A percentile compares a stretch with the other conserved stretches of the same genome.
Conservation (phyloP, 2,888 invertebrate genomes). For the Ptilodon capucinus region DNA sequence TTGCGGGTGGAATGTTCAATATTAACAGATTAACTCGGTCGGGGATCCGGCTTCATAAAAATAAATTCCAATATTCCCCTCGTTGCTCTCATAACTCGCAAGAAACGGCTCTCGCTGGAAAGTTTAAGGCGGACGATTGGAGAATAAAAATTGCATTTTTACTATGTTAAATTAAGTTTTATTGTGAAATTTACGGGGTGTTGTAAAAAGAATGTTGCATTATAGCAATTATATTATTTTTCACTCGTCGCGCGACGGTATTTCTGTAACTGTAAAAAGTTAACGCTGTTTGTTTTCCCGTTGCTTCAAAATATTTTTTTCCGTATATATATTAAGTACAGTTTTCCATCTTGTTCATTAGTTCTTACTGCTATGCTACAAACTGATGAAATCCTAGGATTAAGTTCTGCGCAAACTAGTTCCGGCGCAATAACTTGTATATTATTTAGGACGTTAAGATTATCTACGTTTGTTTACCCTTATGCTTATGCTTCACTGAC, state of each 20-base stretch:
- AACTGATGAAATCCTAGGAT: no score
- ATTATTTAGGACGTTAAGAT: no score
- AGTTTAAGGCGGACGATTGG: constrained; percentile 73
- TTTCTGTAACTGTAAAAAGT: constrained; percentile 29
- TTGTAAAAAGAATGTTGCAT: constrained; percentile 41
- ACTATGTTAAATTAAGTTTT: constrained; percentile 73
- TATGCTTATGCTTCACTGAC: no score
- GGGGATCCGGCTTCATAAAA: constrained; percentile 70
- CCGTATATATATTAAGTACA: no score
- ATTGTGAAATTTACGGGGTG: constrained; percentile 63
- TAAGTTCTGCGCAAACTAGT: no score
- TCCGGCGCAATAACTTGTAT: no score
- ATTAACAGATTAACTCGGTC: constrained; percentile 75
- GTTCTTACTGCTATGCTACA: no score
- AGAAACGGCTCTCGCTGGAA: constrained; percentile 70
- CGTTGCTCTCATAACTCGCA: constrained; percentile 72
- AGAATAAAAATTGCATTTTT: constrained; percentile 76
- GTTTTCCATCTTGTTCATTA: no score
- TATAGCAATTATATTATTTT: constrained; percentile 43
- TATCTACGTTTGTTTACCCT: no score
- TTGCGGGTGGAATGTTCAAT: constrained; percentile 69
- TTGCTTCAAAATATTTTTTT: no score
- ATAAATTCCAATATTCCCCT: constrained; percentile 74
- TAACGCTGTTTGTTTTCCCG: constrained; percentile 12
- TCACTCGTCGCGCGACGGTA: constrained; percentile 23